Base-by-base conservation (phyloP, 1,140 invertebrate species). In the Polypedilum pembai region DNA sequence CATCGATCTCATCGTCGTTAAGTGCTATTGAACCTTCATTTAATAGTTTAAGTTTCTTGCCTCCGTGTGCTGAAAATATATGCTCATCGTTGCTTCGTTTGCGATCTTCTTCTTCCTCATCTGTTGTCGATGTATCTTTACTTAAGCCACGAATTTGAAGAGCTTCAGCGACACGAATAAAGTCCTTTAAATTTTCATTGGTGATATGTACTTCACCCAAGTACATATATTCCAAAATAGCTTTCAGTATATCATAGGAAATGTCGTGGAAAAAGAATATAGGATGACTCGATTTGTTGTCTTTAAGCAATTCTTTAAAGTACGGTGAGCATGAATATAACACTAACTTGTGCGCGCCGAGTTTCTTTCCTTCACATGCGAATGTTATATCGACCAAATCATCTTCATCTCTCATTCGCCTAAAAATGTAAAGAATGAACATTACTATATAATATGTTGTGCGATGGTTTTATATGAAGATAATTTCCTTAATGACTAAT, bases 151-250 rank as follows among this genome's bases (percentile, higher is more conserved):
- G 90, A 74, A 94, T 89, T 85, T 93, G 90, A 73, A 94, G 84
- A 74, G 91, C 85, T 80, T 93, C 91, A 73, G 93, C 92, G 65
- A 91, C 94, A 78, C 91, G 87, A 75, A 94, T 81, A 83, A 94
- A 91, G 1, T 88, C 87, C 69, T 89, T 86, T 73, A 94, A 82
- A 82, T 94, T 91, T 73, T 90, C 90, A 80, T 92, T 89, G 74
- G 90, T 87, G 24, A 94, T 91, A 81, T 92, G 92, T 4, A 94
- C 92, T 83, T 94, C 92, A 17, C 92, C 92, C 75, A 89, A 87
- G 80, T 94, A 94, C 88, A 93, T 92, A 81, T 93, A 93, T 80
- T 92, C 89, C 76, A 93, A 83, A 41, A 94, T 86, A 76, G 91
- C 90, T 78, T 89, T 87, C 75, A 94, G 83, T 81, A 93, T 90